Base-by-base conservation (phyloP, 2,888 invertebrate genomes). In the Metallyticus violacea region DNA sequence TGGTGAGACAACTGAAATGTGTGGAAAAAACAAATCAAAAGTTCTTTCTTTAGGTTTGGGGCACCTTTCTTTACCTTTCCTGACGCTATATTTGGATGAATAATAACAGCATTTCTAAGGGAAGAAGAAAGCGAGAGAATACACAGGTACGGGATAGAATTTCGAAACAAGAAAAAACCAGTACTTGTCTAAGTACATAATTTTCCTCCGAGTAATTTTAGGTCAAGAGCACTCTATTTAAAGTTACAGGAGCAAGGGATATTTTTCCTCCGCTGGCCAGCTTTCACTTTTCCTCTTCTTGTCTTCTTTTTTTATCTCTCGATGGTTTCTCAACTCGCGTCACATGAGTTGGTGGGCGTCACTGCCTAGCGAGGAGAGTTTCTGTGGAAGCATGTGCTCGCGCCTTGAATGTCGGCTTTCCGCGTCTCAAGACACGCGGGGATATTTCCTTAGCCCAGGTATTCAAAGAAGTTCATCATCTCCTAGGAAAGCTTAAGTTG, bases 151-250 rank as follows among this genome's bases (percentile, higher is more conserved):
- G 40, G 40, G 40, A 22, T 62, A 62, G 40, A 62, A 62, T 62
- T 62, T 62, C 40, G 40, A 62, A 62, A 62, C 40, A 62, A 62
- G 40, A 62, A 62, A n/a, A n/a, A 62, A 62, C 40, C 40, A 22
- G 40, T 62, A 22, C 40, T 62, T 62, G 40, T 62, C 9, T 62
- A 62, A 15, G 40, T 62, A 62, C 40, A 62, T 62, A 30, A 81
- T 81, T 81, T 25, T 81, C 81, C 30, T 81, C 30, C 1, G 81
- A 81, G 30, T 81, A 30, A 22, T 81, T 81, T 81, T 22, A 30
- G 81, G 81, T 81, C 81, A 81, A 81, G 81, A 81, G 81, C 81
- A 30, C 26, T 30, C 81, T 30, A 81, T 81, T 81, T 81, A 29
- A 27, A 81, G 29, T 30, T 81, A 62, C 40, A 62, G 40, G 40